phyloP scores from a whole-genome alignment of 2,797 vertebrate genomes.

The Gadopsis bispinosus region DNA sequence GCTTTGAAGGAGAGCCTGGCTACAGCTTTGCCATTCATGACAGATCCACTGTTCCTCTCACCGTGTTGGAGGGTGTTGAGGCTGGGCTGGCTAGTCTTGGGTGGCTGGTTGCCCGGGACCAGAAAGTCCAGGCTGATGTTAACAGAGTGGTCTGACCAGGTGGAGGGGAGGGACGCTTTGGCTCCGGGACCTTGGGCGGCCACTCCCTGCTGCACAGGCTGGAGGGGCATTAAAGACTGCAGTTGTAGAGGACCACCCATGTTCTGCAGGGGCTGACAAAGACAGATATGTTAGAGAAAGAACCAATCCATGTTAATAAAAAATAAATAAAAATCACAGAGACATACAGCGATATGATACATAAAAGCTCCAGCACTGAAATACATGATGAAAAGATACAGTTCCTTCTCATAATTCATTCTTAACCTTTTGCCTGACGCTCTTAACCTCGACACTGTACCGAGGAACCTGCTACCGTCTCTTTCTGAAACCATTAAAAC shows the following conservation, averaged over 20 bases:
- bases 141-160: constrained; percentile 95
- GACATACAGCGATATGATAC: neutral
- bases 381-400: constrained; percentile 28
- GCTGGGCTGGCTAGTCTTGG: constrained; percentile 92
- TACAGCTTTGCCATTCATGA: neutral
- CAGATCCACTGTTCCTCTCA: constrained; percentile 73
- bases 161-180: constrained; percentile 91
- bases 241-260: constrained; percentile 88
- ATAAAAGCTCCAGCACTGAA: constrained; percentile 14
- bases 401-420: constrained; percentile 32
- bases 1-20: constrained; percentile 15
- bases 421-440: constrained; percentile 41
- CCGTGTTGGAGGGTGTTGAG: constrained; percentile 97
- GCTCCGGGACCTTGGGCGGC: constrained; percentile 85
- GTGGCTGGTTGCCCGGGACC: constrained; percentile 92
- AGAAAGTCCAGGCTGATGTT: constrained; percentile 99
- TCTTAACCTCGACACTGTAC: constrained; percentile 48
- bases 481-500: constrained; percentile 60
- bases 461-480: constrained; percentile 30
- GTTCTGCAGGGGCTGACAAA: constrained; percentile 87
- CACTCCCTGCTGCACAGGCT: constrained; percentile 86
- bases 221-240: constrained; percentile 86
- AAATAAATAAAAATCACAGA: constrained; percentile 12
- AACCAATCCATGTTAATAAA: constrained; percentile 14
- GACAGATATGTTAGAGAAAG: constrained; percentile 16